Base-by-base conservation (phyloP, 2,113 vertebrate species). In the Glaucomys volans region DNA sequence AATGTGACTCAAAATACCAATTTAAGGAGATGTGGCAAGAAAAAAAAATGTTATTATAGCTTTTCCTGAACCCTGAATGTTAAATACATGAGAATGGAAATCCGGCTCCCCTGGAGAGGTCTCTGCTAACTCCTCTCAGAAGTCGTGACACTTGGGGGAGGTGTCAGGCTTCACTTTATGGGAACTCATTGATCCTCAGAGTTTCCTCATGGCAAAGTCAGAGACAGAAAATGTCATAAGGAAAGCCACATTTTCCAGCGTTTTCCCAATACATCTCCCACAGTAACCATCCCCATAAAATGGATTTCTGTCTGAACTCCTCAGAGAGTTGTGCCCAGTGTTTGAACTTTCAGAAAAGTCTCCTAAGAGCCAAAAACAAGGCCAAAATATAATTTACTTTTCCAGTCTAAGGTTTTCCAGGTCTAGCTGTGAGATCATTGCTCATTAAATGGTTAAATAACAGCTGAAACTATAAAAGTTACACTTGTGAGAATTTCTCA, bases 381-480 rank as follows among this genome's bases (percentile, higher is more conserved):
- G 0, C 75, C 71, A 64, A 82, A 89, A 71, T 54, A 7, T 87
- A 52, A n/a, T 88, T 94, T 86, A 57, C 81, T 96, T 94, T 96
- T 91, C 85, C 86, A 74, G 93, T 37, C 50, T 17, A 89, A 17
- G 10, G 2, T 93, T 95, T 91, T 96, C 88, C 88, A 89, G 72
- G 37, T 67, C 75, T 62, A 35, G 72, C 59, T 47, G 44, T 94
- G 96, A 96, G 54, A 80, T 87, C 76, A 74, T 52, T 12, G n/a
- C 92, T 96, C 83, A 44, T 94, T 91, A 92, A 84, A 90, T 69
- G 72, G 87, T 96, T 97, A 96, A 91, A 76, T 54, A 82, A 88
- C 74, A 77, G 42, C 74, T 75, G 37, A 64, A 94, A 50, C 64
- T 28, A 11, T 75, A 64, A 75, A 50, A 52, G 17, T 62, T 79